These are phyloP conservation scores for Euplexia lucipara DNA, from an alignment of 2,888 invertebrate genomes.

Conservation along the genomic window DNA sequence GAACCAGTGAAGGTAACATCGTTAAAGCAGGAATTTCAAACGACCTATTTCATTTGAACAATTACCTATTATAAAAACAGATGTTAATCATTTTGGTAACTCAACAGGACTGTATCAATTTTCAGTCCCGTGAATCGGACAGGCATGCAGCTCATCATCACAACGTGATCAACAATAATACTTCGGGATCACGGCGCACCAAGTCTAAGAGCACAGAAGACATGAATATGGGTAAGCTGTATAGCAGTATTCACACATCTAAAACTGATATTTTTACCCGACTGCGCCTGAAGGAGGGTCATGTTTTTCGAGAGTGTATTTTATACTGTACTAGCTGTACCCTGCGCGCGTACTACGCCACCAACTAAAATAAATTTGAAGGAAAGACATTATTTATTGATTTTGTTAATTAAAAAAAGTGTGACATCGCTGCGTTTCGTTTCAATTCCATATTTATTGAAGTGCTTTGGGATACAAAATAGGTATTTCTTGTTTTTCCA, in stretches of 20 bases:
- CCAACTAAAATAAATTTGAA: too few species aligned
- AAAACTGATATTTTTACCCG: neutral
- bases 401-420: too few species aligned
- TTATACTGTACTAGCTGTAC: too few species aligned
- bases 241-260: neutral
- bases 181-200: constrained; percentile 92
- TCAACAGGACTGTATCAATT: constrained; percentile 63
- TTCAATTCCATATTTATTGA: too few species aligned
- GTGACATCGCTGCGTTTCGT: too few species aligned
- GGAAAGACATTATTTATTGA: too few species aligned
- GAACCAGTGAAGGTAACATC: neutral
- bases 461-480: too few species aligned
- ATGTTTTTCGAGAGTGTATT: too few species aligned
- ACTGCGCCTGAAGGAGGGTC: too few species aligned
- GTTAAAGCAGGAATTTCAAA: neutral
- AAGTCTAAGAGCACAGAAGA: constrained; percentile 98
- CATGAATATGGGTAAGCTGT: constrained; percentile 92
- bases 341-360: too few species aligned
- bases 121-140: constrained; percentile 93
- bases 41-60: neutral
- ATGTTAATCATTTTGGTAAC: constrained; percentile 32
- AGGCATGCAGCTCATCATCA: constrained; percentile 92
- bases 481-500: too few species aligned
- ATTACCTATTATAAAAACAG: neutral
- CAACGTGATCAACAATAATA: constrained; percentile 94